Evolutionary conservation across 2,888 invertebrate species (phyloP).

Genomic region (Acrocyrtus sp.): DNA sequence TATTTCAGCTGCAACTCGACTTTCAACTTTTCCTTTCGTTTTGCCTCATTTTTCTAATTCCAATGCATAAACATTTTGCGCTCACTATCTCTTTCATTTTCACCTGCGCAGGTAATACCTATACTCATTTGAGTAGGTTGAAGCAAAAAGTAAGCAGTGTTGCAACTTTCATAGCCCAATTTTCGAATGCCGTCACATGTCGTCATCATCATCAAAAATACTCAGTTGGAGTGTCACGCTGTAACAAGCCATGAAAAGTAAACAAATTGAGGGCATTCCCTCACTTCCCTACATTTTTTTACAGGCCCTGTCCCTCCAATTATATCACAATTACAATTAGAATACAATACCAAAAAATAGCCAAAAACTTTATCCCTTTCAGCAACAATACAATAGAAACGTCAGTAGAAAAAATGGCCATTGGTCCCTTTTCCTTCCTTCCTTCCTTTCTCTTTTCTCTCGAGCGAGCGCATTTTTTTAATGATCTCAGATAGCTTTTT

Average conservation of each 20-base stretch:
- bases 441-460: not conserved
- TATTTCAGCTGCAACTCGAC: constrained; percentile 1
- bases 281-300: constrained; percentile 12
- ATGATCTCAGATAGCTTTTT: too few relatives aligned
- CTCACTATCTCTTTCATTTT: not conserved
- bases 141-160: not conserved
- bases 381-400: too few relatives aligned
- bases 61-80: not conserved
- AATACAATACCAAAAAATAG: constrained; percentile 27
- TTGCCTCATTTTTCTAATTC: not conserved
- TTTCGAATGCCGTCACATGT: constrained; percentile 7
- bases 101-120: not conserved
- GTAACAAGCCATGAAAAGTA: constrained; percentile 38
- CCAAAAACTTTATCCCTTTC: constrained; percentile 1
- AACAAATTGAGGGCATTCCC: constrained; percentile 12
- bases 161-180: not conserved
- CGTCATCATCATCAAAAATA: not conserved
- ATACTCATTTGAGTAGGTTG: too few relatives aligned
- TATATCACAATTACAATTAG: constrained; percentile 32
- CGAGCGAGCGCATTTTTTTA: too few relatives aligned
- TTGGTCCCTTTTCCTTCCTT: not conserved
- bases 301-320: too few relatives aligned
- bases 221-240: constrained; percentile 40
- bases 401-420: too few relatives aligned
- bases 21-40: constrained; percentile 34